Evolutionary conservation across 2,888 invertebrate species (phyloP), one percentile per base, ranked within the genome.

Genomic region (Aleiodes testaceus): DNA sequence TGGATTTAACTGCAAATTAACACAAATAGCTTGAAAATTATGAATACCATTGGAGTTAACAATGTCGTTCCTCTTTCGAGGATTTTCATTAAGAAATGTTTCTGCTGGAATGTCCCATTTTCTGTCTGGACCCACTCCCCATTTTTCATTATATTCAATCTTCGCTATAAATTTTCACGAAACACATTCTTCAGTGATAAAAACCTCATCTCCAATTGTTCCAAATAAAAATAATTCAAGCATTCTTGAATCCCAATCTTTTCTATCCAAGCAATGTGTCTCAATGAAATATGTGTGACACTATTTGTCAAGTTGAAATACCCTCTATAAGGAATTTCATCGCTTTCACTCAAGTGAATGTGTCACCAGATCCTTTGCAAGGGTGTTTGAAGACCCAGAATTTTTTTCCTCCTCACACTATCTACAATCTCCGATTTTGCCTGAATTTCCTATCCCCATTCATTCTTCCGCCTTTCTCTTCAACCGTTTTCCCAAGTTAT

Each of bases 361-460:
- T 53, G 53, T 53, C 49, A 49, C 5, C 14, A 16, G 49, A 49
- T 49, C 16, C 49, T 49, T n/a, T 49, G 49, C 26, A 36, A 36
- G 36, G 36, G 36, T 36, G 36, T 36, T 36, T 36, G 36, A 36
- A 36, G 36, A 36, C 36, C 36, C 36, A 9, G 36, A 36, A 11
- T 36, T 9, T 36, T 36, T 36, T 36, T 11, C 9, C 36, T 36
- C 9, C 36, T 36, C 36, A 36, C 36, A 36, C 52, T 20, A 53
- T 53, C 26, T n/a, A 14, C 26, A 53, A 53, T 53, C 22, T 53
- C 12, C 53, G 26, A 20, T 26, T 53, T 53, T 26, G 26, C 11
- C 3, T 36, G 36, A 26, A 26, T 26, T 53, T 22, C 53, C 26
- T 16, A 49, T 3, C 49, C 49, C 49, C 49, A n/a, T 16, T 49